These are phyloP conservation scores for Erebia epiphron DNA, from an alignment of 2,888 invertebrate genomes.

Conservation along the genomic window DNA sequence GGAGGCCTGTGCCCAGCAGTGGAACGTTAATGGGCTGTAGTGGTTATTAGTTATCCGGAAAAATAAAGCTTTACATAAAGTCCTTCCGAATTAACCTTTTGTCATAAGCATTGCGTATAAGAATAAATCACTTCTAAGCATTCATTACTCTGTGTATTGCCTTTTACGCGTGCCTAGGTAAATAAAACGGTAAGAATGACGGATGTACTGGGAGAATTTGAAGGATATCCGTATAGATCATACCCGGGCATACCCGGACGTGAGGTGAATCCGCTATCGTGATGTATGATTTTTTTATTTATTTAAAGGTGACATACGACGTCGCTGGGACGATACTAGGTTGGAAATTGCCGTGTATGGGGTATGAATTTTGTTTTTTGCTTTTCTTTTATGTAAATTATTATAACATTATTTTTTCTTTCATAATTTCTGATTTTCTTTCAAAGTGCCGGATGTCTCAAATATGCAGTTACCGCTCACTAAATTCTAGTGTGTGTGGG, in stretches of 20 bases:
- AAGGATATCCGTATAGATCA: conserved; percentile 58
- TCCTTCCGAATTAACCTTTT: not conserved
- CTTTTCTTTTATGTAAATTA: not conserved
- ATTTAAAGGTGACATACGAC: conserved; percentile 30
- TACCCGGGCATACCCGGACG: conserved; percentile 42
- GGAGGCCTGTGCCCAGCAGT: too few relatives aligned
- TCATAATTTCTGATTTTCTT: not conserved
- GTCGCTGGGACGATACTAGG: conserved; percentile 8
- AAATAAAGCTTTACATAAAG: not conserved
- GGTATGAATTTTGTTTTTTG: conserved; percentile 3
- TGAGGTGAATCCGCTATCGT: conserved; percentile 44
- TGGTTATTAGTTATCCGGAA: not conserved
- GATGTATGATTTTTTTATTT: conserved; percentile 43
- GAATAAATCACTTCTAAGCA: conserved; percentile 41
- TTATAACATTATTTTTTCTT: not conserved
- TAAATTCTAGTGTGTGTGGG: too few relatives aligned
- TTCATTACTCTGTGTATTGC: conserved; percentile 54
- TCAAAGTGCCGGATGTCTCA: not conserved
- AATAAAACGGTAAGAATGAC: conserved; percentile 75
- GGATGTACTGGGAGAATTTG: conserved; percentile 63
- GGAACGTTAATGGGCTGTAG: too few relatives aligned
- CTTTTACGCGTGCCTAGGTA: conserved; percentile 74
- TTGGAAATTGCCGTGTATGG: conserved; percentile 12
- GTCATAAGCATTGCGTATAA: too few relatives aligned
- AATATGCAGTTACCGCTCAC: too few relatives aligned